These are phyloP conservation scores for Antechinus stuartii DNA, from an alignment of 2,113 vertebrate species.

Conservation along the genomic window DNA sequence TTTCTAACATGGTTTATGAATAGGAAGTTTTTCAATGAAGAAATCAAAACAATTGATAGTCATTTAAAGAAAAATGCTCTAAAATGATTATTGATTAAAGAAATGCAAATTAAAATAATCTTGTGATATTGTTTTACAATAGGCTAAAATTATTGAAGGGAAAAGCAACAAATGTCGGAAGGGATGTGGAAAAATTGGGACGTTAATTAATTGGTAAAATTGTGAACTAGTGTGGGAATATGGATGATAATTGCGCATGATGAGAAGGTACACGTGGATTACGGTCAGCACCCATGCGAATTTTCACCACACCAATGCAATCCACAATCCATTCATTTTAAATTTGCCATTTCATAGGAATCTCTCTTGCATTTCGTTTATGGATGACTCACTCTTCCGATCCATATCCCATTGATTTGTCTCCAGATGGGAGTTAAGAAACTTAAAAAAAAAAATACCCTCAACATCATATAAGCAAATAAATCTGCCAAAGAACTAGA, in stretches of 20 bases:
- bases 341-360: not conserved
- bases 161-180: too few species aligned
- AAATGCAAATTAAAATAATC: too few species aligned
- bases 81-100: too few species aligned
- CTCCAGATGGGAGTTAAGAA: conserved; percentile 14
- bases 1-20: not conserved
- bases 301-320: not conserved
- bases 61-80: too few species aligned
- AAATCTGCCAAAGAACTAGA: conserved; percentile 52
- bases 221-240: not conserved
- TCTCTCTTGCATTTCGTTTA: not conserved
- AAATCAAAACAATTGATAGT: too few species aligned
- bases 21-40: not conserved
- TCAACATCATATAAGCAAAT: conserved; percentile 48
- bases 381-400: conserved; percentile 30
- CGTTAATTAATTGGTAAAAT: too few species aligned
- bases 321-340: not conserved
- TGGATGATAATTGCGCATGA: not conserved
- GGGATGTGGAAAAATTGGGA: too few species aligned
- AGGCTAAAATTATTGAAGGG: too few species aligned
- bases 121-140: too few species aligned
- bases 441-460: not conserved
- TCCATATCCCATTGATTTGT: not conserved
- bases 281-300: not conserved
- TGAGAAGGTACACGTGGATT: not conserved